These are phyloP conservation scores for Montifringilla adamsi DNA, from an alignment of 2,113 vertebrate species.

Conservation along the genomic window DNA sequence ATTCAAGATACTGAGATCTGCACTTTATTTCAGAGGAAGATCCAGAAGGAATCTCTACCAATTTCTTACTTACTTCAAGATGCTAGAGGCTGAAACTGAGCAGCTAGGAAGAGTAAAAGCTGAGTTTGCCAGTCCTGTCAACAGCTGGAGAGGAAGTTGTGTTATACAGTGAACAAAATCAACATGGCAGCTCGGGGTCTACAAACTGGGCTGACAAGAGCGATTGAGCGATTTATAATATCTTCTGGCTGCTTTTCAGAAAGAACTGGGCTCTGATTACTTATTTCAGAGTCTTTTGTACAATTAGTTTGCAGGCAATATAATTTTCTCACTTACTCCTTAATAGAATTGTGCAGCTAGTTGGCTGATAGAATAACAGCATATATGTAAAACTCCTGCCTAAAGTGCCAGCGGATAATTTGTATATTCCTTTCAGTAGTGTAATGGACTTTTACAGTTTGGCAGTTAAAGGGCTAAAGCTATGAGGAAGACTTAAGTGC, in stretches of 20 bases:
- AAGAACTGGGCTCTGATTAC: conserved; percentile 54
- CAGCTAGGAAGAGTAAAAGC: background rate
- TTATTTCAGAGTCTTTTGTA: conserved; percentile 67
- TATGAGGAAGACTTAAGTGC: background rate
- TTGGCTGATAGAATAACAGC: conserved; percentile 67
- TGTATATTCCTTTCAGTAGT: conserved; percentile 70
- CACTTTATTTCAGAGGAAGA: background rate
- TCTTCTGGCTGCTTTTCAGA: conserved; percentile 65
- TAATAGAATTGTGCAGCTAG: conserved; percentile 69
- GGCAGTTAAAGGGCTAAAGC: conserved; percentile 57
- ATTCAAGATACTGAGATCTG: background rate
- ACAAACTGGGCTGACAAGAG: conserved; percentile 53
- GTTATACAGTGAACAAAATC: background rate
- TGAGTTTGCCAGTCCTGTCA: conserved; percentile 38
- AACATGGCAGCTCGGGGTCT: conserved; percentile 37
- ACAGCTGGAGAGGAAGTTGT: background rate
- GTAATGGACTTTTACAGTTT: conserved; percentile 73
- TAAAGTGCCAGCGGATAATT: conserved; percentile 68
- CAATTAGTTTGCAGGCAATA: conserved; percentile 75
- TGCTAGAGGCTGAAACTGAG: conserved; percentile 15
- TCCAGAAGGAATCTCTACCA: background rate
- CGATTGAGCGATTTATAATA: conserved; percentile 40
- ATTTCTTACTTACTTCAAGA: background rate
- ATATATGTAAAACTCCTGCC: conserved; percentile 38
- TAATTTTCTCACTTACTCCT: conserved; percentile 73